A percentile compares a stretch with the other conserved stretches of the same genome.
phyloP scores from a whole-genome alignment of 2,797 vertebrate species.

The Peromyscus attwateri region DNA sequence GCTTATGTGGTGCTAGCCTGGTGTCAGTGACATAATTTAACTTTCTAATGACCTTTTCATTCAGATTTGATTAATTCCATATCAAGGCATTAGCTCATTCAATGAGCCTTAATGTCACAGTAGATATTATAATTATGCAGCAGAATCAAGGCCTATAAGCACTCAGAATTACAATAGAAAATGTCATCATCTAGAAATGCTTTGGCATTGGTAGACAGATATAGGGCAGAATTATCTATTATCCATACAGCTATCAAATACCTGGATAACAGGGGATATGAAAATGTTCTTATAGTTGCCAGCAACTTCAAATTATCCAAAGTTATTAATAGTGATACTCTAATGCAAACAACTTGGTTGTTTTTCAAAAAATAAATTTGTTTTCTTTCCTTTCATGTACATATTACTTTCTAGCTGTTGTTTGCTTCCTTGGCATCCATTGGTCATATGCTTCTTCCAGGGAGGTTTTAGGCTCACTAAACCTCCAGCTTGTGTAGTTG shows the following conservation, averaged over 20 bases:
- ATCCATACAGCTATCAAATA: slow-evolving; percentile 50
- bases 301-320: slow-evolving; percentile 60
- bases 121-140: slow-evolving; percentile 85
- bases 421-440: slow-evolving; percentile 9
- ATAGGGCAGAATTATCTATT: slow-evolving; percentile 64
- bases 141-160: slow-evolving; percentile 52
- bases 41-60: slow-evolving; percentile 86
- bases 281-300: slow-evolving; percentile 44
- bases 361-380: slow-evolving; percentile 61
- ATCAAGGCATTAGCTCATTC: slow-evolving; percentile 82
- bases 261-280: not conserved
- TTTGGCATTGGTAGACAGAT: slow-evolving; percentile 62
- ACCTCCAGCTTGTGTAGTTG: not conserved
- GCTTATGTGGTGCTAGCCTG: slow-evolving; percentile 61
- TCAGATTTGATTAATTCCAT: slow-evolving; percentile 84
- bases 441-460: slow-evolving; percentile 8
- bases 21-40: slow-evolving; percentile 78
- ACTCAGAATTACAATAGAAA: slow-evolving; percentile 75
- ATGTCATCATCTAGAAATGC: slow-evolving; percentile 66
- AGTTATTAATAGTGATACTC: slow-evolving; percentile 51
- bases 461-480: slow-evolving; percentile 42
- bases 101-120: slow-evolving; percentile 78
- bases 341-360: slow-evolving; percentile 62
- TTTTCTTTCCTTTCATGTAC: slow-evolving; percentile 54
- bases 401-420: slow-evolving; percentile 44